Percentiles rank a stretch among this genome's conserved stretches.
Evolutionary conservation across 35 echinoderm and acorn worm species (phyloP).

Genomic region (Anneissia japonica): DNA sequence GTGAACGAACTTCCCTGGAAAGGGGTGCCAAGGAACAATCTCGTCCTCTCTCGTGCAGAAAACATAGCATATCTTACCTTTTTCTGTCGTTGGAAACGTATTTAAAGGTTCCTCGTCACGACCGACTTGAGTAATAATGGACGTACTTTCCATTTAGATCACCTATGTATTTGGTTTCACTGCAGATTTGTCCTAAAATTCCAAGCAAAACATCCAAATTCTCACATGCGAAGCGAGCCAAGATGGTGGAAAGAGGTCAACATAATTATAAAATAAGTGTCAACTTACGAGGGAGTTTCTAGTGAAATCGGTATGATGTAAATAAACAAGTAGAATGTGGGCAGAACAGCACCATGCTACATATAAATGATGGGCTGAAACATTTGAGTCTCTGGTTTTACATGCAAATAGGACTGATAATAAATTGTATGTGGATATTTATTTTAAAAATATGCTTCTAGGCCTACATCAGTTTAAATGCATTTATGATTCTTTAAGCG

Average conservation of each 20-base stretch:
- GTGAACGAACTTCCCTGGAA: not conserved
- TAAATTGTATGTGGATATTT: not conserved
- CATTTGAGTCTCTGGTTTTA: not conserved
- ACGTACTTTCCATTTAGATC: constrained; percentile 98
- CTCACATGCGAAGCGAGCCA: not conserved
- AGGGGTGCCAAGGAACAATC: not conserved
- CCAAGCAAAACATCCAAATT: not conserved
- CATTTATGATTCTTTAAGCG: not conserved
- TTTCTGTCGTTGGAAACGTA: constrained; percentile 92
- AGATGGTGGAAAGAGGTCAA: constrained; percentile 1
- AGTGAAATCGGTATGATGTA: not conserved
- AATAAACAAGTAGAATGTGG: not conserved
- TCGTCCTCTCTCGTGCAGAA: not conserved
- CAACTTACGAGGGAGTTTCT: not conserved
- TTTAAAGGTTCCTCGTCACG: constrained; percentile 99
- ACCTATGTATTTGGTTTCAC: not conserved
- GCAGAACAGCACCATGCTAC: not conserved
- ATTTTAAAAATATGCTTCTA: not conserved
- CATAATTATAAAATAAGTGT: constrained; percentile 2
- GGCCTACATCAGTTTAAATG: not conserved
- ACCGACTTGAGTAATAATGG: constrained; percentile 99
- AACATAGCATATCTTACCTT: constrained; percentile 50
- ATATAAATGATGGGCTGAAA: not conserved
- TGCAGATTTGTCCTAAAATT: not conserved
- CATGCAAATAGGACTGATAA: not conserved